These are phyloP conservation scores for Tenodera sinensis DNA, from an alignment of 2,888 invertebrate species.

Conservation along the genomic window DNA sequence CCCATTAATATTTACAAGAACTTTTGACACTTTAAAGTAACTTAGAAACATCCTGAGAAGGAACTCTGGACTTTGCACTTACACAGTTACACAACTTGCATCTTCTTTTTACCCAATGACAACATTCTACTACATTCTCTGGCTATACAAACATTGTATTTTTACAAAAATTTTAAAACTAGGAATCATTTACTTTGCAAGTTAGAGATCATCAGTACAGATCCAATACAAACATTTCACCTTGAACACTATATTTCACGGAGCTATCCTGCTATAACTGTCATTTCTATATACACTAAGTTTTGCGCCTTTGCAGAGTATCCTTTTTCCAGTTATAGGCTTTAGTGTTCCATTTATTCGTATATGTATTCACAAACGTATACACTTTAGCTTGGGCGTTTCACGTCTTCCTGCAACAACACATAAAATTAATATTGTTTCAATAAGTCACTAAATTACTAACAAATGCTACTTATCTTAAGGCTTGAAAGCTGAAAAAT, in stretches of 20 bases:
- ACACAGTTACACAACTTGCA: neutral
- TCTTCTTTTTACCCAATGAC: neutral
- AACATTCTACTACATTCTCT: neutral
- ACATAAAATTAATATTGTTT: neutral
- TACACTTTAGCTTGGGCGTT: neutral
- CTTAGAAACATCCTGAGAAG: neutral
- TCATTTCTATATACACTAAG: neutral
- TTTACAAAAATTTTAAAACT: neutral
- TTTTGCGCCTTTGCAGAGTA: neutral
- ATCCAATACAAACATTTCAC: neutral
- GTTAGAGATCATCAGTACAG: neutral
- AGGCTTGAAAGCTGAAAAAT: no score
- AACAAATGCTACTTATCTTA: no score
- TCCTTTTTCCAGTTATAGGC: neutral
- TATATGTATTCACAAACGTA: neutral
- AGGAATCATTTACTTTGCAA: neutral
- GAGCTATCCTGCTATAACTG: neutral
- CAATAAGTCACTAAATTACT: neutral
- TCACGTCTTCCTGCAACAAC: slow-evolving; percentile 10
- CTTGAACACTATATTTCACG: neutral
- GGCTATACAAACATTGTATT: neutral
- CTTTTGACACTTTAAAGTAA: neutral
- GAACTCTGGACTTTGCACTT: neutral
- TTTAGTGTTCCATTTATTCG: neutral
- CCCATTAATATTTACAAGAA: neutral